These are phyloP conservation scores for Dendrolimus houi DNA, from an alignment of 2,888 invertebrate species.

Conservation along the genomic window DNA sequence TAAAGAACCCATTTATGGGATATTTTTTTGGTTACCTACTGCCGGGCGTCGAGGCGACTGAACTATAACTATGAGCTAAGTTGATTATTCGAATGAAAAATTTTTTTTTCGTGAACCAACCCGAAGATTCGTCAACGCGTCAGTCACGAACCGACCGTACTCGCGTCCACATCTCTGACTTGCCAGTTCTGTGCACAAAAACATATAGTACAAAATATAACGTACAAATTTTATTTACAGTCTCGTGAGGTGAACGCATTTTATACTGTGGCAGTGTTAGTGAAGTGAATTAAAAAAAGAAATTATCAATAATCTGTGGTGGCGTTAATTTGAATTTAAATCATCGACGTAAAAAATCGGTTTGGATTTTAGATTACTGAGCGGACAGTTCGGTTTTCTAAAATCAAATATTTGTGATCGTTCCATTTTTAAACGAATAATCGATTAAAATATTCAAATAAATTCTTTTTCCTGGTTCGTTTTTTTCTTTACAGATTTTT, in stretches of 20 bases:
- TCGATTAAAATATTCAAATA: conserved; percentile 29
- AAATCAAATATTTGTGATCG: conserved; percentile 28
- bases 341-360: conserved; percentile 36
- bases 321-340: conserved; percentile 31
- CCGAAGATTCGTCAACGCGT: conserved; percentile 70
- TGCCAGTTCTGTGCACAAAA: conserved; percentile 50
- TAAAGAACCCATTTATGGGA: conserved; percentile 31
- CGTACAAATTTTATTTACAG: conserved; percentile 61
- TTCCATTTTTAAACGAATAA: neutral
- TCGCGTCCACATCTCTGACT: conserved; percentile 57
- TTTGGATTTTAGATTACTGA: conserved; percentile 59
- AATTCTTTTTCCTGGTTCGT: conserved; percentile 55
- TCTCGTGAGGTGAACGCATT: conserved; percentile 59
- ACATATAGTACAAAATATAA: conserved; percentile 67
- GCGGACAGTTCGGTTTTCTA: conserved; percentile 46
- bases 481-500: conserved; percentile 68
- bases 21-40: conserved; percentile 17
- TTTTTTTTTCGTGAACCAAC: conserved; percentile 67
- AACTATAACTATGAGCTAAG: conserved; percentile 71
- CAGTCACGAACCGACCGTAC: conserved; percentile 63
- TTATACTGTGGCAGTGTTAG: conserved; percentile 57
- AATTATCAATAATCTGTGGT: conserved; percentile 17
- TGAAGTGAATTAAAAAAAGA: conserved; percentile 20
- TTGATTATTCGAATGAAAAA: conserved; percentile 67
- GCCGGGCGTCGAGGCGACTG: conserved; percentile 50